Evolutionary conservation across 1,140 invertebrate genomes (phyloP).

Genomic region (Lepidurus apus): DNA sequence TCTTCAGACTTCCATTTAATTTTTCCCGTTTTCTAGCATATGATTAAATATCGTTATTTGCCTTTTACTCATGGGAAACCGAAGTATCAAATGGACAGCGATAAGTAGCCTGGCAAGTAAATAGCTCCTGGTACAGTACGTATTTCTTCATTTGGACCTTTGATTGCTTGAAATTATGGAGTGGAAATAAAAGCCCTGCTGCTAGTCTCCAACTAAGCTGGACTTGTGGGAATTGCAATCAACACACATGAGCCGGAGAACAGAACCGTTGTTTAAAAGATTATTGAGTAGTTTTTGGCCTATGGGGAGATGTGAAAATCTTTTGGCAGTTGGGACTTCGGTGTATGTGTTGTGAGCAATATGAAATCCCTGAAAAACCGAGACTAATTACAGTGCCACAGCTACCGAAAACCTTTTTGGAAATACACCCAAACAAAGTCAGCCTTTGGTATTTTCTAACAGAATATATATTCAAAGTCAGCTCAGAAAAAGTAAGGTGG

Average conservation of each 20-base stretch:
- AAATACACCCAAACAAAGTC: not conserved
- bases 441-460: too few species aligned
- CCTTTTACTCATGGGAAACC: slow-evolving; percentile 98
- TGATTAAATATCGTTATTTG: slow-evolving; percentile 98
- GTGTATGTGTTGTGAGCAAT: slow-evolving; percentile 4
- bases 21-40: slow-evolving; percentile 74
- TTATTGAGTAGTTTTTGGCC: not conserved
- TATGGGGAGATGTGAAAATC: not conserved
- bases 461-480: too few species aligned
- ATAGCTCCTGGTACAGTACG: not conserved
- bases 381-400: slow-evolving; percentile 18
- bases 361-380: not conserved
- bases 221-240: not conserved
- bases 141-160: slow-evolving; percentile 10
- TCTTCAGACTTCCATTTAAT: slow-evolving; percentile 24
- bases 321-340: not conserved
- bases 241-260: not conserved
- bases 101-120: not conserved
- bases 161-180: not conserved
- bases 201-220: slow-evolving; percentile 11
- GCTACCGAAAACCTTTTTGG: not conserved
- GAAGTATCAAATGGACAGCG: slow-evolving; percentile 59
- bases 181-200: not conserved
- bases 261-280: slow-evolving; percentile 4
- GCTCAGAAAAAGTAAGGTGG: too few species aligned